Evolutionary conservation across 2,888 invertebrate genomes (phyloP).

Genomic region (Dryomyza anilis): DNA sequence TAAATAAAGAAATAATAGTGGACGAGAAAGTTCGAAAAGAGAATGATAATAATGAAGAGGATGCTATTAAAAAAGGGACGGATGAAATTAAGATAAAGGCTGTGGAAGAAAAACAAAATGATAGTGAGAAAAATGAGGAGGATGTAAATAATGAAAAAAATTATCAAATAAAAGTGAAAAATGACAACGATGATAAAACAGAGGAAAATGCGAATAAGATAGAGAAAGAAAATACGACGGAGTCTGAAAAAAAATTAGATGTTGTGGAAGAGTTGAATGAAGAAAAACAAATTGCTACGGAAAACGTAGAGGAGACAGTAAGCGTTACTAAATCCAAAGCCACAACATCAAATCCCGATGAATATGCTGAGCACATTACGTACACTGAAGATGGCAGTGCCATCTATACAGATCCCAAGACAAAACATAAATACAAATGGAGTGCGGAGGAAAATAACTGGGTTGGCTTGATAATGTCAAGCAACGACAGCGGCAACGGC

Average conservation of each 20-base stretch:
- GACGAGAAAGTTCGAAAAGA: too few relatives aligned
- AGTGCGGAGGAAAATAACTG: constrained; percentile 63
- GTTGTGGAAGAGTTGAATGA: too few relatives aligned
- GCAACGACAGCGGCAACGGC: constrained; percentile 26
- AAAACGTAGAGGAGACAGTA: not conserved
- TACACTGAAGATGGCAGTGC: constrained; percentile 72
- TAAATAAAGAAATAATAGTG: too few relatives aligned
- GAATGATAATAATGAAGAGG: too few relatives aligned
- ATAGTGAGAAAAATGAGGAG: not conserved
- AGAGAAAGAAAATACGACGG: not conserved
- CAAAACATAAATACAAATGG: constrained; percentile 73
- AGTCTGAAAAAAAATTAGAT: too few relatives aligned
- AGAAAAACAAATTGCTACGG: not conserved
- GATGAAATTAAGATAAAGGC: too few relatives aligned
- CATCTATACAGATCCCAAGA: constrained; percentile 75
- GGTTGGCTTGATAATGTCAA: constrained; percentile 43
- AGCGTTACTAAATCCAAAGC: not conserved
- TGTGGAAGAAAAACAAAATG: not conserved
- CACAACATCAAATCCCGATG: constrained; percentile 25
- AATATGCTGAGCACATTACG: constrained; percentile 67
- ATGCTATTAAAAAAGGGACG: too few relatives aligned
- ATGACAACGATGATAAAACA: not conserved
- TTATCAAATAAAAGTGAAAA: not conserved
- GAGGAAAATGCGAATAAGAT: not conserved
- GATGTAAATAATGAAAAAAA: not conserved